Base-by-base conservation (phyloP, 1,140 invertebrate species). In the Theocolax elegans region DNA sequence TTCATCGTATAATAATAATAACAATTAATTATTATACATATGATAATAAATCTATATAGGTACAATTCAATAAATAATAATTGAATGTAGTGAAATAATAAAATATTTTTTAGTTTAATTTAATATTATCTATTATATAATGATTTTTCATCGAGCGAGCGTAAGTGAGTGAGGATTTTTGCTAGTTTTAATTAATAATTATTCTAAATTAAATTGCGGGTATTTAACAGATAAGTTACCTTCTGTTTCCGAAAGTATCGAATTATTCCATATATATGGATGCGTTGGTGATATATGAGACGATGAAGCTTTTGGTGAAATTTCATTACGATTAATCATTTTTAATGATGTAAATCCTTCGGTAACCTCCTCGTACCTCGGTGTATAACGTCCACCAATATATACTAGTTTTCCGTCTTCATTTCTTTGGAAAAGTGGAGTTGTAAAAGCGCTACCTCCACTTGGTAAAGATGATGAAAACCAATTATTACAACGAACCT, bases 341-440 rank as follows among this genome's bases (percentile, higher is more conserved):
- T 91, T 91, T 23, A 93, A 80, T 0, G 90, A 90, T 9, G 91
- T 92, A 68, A 92, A 92, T 1, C 91, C 92, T 80, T 92, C 90
- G 6, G 86, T 88, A 3, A 91, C 77, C 0, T 87, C 87, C 59
- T 91, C 89, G 79, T 92, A 92, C 75, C 87, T 87, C 12, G 92
- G 91, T 6, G 89, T 88, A 72, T 88, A 90, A 76, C 87, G 87
- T 72, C 87, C 89, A 51, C 93, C 93, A 31, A 93, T 88, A 76
- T 94, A 95, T 27, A 93, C 89, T 17, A 94, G 81, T 74, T 90
- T 90, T 9, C 91, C 92, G 71, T 94, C 91, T 56, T 92, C 91
- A 44, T 90, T 90, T 73, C 89, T 89, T 80, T 92, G 90, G 74
- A 94, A 94, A 4, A 95, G 78, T 4, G 92, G 90, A 40, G 91